These are phyloP conservation scores for Capitella teleta DNA, from an alignment of 1,140 invertebrate species.

Conservation along the genomic window DNA sequence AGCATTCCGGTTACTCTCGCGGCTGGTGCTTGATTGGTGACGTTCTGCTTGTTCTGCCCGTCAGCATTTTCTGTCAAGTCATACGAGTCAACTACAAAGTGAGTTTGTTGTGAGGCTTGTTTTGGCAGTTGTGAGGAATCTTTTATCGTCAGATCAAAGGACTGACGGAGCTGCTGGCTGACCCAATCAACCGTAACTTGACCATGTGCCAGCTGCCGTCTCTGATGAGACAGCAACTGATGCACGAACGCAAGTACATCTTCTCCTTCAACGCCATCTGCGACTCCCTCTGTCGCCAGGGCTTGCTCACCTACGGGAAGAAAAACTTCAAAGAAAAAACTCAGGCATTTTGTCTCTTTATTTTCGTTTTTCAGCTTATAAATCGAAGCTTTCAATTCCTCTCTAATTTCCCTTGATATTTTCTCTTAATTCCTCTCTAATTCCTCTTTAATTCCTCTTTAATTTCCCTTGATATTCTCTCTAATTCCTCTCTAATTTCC, in stretches of 20 bases:
- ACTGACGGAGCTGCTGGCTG: constrained; percentile 51
- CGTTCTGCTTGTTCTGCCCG: constrained; percentile 57
- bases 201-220: constrained; percentile 47
- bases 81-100: constrained; percentile 51
- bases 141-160: constrained; percentile 27
- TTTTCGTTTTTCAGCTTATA: too few species aligned
- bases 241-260: constrained; percentile 53
- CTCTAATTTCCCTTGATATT: too few species aligned
- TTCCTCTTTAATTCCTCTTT: too few species aligned
- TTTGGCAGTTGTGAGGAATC: neutral
- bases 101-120: constrained; percentile 18
- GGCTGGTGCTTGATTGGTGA: constrained; percentile 69
- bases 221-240: constrained; percentile 44
- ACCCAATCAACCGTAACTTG: constrained; percentile 58
- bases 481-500: too few species aligned
- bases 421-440: too few species aligned
- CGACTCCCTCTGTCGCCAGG: constrained; percentile 52
- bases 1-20: constrained; percentile 49
- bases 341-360: too few species aligned
- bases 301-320: constrained; percentile 59
- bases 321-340: constrained; percentile 59
- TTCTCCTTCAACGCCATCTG: constrained; percentile 51
- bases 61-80: constrained; percentile 59
- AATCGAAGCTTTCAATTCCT: too few species aligned
- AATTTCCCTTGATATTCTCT: too few species aligned